Evolutionary conservation across 2,888 invertebrate species (phyloP).

Genomic region (Volucella zonaria): DNA sequence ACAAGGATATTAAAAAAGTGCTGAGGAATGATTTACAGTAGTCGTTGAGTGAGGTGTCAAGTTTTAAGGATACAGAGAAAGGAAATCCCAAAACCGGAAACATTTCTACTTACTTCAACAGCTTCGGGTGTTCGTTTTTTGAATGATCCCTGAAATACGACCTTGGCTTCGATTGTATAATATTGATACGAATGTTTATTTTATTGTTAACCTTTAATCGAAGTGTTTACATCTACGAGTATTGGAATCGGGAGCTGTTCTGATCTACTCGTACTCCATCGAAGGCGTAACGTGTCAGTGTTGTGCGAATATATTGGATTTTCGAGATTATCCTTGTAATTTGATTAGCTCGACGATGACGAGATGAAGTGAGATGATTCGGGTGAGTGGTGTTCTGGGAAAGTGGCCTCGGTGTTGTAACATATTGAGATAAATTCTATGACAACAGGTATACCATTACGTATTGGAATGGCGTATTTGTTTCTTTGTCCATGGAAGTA

Average conservation of each 20-base stretch:
- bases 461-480: no score
- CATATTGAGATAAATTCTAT: no score
- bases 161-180: conserved; percentile 58
- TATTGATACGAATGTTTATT: conserved; percentile 72
- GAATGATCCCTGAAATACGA: conserved; percentile 66
- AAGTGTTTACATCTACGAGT: neutral
- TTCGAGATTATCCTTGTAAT: conserved; percentile 63
- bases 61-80: conserved; percentile 42
- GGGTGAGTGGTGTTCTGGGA: no score
- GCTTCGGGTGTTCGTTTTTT: conserved; percentile 12
- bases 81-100: conserved; percentile 63
- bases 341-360: conserved; percentile 43
- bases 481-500: no score
- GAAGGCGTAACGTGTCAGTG: conserved; percentile 51
- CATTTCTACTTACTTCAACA: conserved; percentile 24
- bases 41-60: conserved; percentile 60
- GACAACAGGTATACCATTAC: no score
- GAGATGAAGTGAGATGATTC: no score
- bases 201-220: conserved; percentile 56
- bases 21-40: conserved; percentile 20
- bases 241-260: conserved; percentile 43
- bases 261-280: conserved; percentile 17
- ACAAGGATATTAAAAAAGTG: conserved; percentile 53
- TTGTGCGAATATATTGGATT: conserved; percentile 53
- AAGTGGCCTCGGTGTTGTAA: no score